A percentile compares a stretch with the other conserved stretches of the same genome.
Evolutionary conservation across 2,797 vertebrate genomes (phyloP).

Genomic region (Oryzias sinensis): DNA sequence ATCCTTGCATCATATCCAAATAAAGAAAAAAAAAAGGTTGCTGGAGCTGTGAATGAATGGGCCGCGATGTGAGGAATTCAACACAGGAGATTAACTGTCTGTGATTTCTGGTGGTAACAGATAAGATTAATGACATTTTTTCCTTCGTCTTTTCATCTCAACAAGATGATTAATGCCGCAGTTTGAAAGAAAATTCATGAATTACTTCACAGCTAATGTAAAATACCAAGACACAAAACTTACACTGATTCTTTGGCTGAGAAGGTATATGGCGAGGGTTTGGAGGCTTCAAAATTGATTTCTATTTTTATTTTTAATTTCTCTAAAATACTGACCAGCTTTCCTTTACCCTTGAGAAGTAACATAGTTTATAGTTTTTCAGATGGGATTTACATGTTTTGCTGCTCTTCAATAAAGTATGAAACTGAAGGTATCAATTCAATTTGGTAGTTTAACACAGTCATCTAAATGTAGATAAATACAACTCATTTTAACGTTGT

Average conservation of each 20-base stretch:
- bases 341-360: not conserved
- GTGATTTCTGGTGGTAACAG: constrained; percentile 10
- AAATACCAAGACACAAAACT: not conserved
- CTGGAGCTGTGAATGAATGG: constrained; percentile 41
- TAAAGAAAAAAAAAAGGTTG: constrained; percentile 18
- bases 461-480: no score
- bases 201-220: constrained; percentile 6
- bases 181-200: constrained; percentile 11
- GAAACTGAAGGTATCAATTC: no score
- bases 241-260: constrained; percentile 3
- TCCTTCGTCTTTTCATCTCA: constrained; percentile 8
- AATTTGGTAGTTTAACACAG: no score
- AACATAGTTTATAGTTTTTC: not conserved
- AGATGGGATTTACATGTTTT: not conserved
- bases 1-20: constrained; percentile 57
- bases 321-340: constrained; percentile 4
- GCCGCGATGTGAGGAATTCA: constrained; percentile 7
- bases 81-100: constrained; percentile 12
- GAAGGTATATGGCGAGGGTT: not conserved
- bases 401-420: not conserved
- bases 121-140: constrained; percentile 21
- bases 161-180: constrained; percentile 25
- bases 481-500: no score
- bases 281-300: constrained; percentile 3
- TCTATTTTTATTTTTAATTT: constrained; percentile 5